Percentiles rank a stretch among this genome's conserved stretches.
phyloP scores from a whole-genome alignment of 2,113 vertebrate genomes.

The Columba janthina region DNA sequence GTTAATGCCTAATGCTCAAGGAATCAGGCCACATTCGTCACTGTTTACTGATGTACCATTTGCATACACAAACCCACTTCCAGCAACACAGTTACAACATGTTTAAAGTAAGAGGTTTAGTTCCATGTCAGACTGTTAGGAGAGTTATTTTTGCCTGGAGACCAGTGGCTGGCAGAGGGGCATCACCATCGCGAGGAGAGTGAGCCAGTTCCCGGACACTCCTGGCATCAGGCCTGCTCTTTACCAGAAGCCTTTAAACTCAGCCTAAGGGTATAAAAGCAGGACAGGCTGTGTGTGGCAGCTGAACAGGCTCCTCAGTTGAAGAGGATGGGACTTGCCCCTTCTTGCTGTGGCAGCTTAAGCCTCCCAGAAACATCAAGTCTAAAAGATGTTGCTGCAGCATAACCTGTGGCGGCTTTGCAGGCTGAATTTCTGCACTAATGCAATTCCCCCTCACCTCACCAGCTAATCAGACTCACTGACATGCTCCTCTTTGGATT shows the following conservation, averaged over 20 bases:
- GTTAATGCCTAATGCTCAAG: accelerated
- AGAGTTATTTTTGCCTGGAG: neutral
- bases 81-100: neutral
- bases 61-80: neutral
- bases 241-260: neutral
- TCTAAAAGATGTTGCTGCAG: neutral
- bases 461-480: neutral
- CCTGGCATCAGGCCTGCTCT: neutral
- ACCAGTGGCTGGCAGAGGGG: neutral
- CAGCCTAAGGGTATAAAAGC: neutral
- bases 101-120: neutral
- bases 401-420: neutral
- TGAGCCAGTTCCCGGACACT: neutral
- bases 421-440: neutral
- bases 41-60: neutral
- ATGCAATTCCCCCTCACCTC: neutral
- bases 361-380: neutral
- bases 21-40: neutral
- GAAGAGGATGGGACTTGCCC: neutral
- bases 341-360: neutral
- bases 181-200: accelerated
- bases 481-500: no score
- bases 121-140: accelerated
- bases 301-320: accelerated
- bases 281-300: accelerated